phyloP scores from a whole-genome alignment of 1,140 invertebrate species.

The Mya arenaria region DNA sequence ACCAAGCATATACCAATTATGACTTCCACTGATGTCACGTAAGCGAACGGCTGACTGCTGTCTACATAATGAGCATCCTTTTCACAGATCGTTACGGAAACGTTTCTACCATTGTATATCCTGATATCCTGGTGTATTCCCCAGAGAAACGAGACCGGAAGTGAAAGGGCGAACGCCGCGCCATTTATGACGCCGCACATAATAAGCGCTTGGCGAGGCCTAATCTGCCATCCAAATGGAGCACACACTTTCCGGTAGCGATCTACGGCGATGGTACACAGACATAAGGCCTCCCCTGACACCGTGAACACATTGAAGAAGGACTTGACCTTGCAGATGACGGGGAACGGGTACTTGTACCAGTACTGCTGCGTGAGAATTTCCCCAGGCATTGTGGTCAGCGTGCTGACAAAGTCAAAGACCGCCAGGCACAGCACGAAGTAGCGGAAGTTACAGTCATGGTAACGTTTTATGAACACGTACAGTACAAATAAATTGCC shows the following conservation, averaged over 20 bases:
- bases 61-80: slow-evolving; percentile 14
- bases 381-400: slow-evolving; percentile 65
- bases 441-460: slow-evolving; percentile 56
- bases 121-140: background rate
- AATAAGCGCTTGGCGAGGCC: background rate
- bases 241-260: slow-evolving; percentile 63
- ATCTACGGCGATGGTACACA: slow-evolving; percentile 62
- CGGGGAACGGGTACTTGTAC: slow-evolving; percentile 59
- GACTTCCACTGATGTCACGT: background rate
- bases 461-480: slow-evolving; percentile 52
- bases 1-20: background rate
- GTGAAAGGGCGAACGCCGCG: background rate
- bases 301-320: slow-evolving; percentile 63
- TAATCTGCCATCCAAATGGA: slow-evolving; percentile 58
- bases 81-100: slow-evolving; percentile 35
- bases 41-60: background rate
- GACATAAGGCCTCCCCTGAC: slow-evolving; percentile 53
- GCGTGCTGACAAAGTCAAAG: slow-evolving; percentile 60
- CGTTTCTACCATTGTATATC: background rate
- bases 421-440: slow-evolving; percentile 63
- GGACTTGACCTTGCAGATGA: slow-evolving; percentile 61
- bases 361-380: slow-evolving; percentile 62
- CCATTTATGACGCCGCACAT: background rate
- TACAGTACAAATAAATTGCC: slow-evolving; percentile 64
- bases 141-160: slow-evolving; percentile 19